Evolutionary conservation across 2,113 vertebrate genomes (phyloP).

Genomic region (Ciconia stormi): DNA sequence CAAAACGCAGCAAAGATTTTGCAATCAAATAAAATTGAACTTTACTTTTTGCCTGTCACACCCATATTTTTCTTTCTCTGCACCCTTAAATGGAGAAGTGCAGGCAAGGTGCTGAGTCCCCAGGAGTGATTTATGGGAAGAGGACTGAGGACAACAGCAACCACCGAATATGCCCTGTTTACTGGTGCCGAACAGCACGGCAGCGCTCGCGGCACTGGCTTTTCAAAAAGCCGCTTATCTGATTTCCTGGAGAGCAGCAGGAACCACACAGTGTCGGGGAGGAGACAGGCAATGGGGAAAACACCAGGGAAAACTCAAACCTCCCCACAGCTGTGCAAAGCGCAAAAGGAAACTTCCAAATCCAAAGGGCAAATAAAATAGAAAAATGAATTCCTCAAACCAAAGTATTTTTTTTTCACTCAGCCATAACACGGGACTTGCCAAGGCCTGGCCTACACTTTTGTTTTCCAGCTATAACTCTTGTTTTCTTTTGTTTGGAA

Average conservation of each 20-base stretch:
- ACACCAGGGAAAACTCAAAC: neutral
- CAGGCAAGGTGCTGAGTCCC: neutral
- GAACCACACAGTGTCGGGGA: neutral
- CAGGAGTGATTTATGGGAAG: neutral
- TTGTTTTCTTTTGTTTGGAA: constrained; percentile 2
- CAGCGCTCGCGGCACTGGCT: neutral
- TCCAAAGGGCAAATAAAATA: neutral
- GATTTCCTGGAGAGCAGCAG: constrained; percentile 41
- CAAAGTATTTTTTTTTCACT: neutral
- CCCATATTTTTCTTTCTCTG: neutral
- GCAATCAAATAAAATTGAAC: neutral
- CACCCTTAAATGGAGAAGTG: neutral
- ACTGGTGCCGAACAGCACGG: constrained; percentile 17
- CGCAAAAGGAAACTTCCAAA: neutral
- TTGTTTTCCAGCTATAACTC: neutral
- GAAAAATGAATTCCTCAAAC: neutral
- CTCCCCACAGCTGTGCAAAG: neutral
- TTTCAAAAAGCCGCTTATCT: constrained; percentile 16
- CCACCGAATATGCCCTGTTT: neutral
- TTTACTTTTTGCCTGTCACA: neutral
- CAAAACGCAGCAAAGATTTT: neutral
- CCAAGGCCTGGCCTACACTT: neutral
- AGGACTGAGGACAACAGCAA: neutral
- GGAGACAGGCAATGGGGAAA: neutral
- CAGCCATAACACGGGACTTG: neutral